Evolutionary conservation across 2,113 vertebrate species (phyloP).

Genomic region (Oriolus oriolus): DNA sequence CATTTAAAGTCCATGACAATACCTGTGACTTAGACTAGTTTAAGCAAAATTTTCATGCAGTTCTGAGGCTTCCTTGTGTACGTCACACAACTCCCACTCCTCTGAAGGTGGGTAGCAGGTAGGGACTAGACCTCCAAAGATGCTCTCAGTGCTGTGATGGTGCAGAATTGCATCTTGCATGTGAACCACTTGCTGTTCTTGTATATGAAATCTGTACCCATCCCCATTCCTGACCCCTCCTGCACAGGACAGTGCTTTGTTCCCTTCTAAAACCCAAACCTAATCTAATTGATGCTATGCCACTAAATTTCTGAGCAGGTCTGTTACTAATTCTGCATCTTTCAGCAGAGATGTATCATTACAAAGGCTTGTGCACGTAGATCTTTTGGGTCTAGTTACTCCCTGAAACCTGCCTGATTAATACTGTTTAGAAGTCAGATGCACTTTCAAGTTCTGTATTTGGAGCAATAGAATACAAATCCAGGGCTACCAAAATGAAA

Average conservation of each 20-base stretch:
- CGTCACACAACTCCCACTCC: neutral
- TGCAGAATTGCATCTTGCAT: neutral
- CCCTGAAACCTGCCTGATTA: slow-evolving; percentile 17
- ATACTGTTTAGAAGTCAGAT: slow-evolving; percentile 23
- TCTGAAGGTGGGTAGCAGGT: slow-evolving; percentile 5
- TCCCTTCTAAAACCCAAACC: neutral
- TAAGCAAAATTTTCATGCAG: neutral
- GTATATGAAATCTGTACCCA: neutral
- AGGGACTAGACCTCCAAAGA: slow-evolving; percentile 14
- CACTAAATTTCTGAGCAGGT: neutral
- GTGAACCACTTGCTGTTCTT: neutral
- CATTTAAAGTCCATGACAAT: neutral
- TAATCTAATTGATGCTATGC: neutral
- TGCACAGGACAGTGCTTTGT: neutral
- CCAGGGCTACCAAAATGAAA: neutral
- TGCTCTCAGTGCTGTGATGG: neutral
- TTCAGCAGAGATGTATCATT: neutral
- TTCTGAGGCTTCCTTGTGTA: slow-evolving; percentile 1
- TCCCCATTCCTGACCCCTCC: neutral
- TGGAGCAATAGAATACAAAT: slow-evolving; percentile 43
- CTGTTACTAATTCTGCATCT: neutral
- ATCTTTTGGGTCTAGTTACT: slow-evolving; percentile 4
- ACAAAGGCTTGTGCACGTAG: neutral
- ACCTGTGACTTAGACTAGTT: neutral
- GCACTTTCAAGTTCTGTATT: slow-evolving; percentile 38